These are phyloP conservation scores for Ectemnius continuus DNA, from an alignment of 2,888 invertebrate species.

Conservation along the genomic window DNA sequence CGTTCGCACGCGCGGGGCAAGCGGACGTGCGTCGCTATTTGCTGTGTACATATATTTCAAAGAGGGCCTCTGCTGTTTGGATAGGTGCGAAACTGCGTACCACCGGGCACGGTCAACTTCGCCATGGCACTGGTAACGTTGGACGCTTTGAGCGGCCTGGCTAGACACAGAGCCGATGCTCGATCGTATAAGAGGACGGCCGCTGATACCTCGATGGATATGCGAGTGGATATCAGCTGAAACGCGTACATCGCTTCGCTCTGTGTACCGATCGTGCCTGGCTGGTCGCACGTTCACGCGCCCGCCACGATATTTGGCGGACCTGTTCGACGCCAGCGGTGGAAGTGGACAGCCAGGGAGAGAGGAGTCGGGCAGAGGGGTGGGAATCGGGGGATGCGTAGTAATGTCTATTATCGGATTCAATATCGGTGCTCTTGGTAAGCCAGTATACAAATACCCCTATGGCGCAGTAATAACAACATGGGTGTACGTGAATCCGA, in stretches of 20 bases:
- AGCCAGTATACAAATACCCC: conserved; percentile 77
- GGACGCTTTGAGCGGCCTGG: conserved; percentile 31
- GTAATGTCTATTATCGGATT: conserved; percentile 77
- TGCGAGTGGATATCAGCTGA: conserved; percentile 16
- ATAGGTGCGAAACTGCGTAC: conserved; percentile 39
- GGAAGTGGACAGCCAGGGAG: conserved; percentile 27
- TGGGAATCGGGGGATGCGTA: conserved; percentile 51
- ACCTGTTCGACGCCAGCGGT: conserved; percentile 33
- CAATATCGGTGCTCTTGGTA: conserved; percentile 77
- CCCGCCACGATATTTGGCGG: conserved; percentile 60
- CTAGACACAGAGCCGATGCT: conserved; percentile 13
- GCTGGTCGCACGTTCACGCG: conserved; percentile 57
- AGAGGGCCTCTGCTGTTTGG: conserved; percentile 29
- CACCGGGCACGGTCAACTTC: conserved; percentile 23
- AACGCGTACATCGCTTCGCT: conserved; percentile 25
- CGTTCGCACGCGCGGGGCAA: not conserved
- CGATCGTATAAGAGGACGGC: conserved; percentile 4
- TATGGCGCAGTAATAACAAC: conserved; percentile 76
- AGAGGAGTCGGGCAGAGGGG: conserved; percentile 42
- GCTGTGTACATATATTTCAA: conserved; percentile 35
- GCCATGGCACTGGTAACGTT: conserved; percentile 11
- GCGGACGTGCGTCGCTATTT: not conserved
- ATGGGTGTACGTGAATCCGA: conserved; percentile 74
- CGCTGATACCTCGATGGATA: conserved; percentile 24
- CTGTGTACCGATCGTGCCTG: conserved; percentile 41